Evolutionary conservation across 2,113 vertebrate genomes (phyloP).

Genomic region (Corythornis vintsioides): DNA sequence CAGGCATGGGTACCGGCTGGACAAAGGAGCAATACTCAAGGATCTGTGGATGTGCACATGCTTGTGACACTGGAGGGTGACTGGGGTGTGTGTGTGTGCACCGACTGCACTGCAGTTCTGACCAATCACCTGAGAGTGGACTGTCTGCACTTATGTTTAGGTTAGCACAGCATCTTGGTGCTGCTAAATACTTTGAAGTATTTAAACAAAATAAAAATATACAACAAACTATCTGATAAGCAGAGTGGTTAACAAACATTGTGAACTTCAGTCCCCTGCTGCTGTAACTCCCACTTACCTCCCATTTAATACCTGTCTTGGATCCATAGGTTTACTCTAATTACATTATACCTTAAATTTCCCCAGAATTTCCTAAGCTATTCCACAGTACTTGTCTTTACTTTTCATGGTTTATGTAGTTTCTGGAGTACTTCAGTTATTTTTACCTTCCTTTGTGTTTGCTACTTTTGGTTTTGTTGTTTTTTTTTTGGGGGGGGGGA

Average conservation of each 20-base stretch:
- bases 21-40: not conserved
- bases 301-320: not conserved
- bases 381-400: not conserved
- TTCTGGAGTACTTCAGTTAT: not conserved
- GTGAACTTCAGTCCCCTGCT: not conserved
- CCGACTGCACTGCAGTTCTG: not conserved
- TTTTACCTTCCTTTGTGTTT: not conserved
- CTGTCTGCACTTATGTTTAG: not conserved
- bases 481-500: no score
- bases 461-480: no score
- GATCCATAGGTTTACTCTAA: not conserved
- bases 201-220: not conserved
- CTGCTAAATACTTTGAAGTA: not conserved
- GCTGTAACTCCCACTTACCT: not conserved
- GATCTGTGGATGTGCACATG: rapidly evolving
- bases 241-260: not conserved
- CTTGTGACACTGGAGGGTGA: not conserved
- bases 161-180: not conserved
- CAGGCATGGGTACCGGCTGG: rapidly evolving
- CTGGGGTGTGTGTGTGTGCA: rapidly evolving
- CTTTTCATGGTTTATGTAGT: not conserved
- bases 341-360: not conserved
- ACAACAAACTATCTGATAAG: not conserved
- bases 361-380: not conserved
- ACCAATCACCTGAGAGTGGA: not conserved